phyloP scores from a whole-genome alignment of 2,888 invertebrate genomes.

The Andrena minutula region DNA sequence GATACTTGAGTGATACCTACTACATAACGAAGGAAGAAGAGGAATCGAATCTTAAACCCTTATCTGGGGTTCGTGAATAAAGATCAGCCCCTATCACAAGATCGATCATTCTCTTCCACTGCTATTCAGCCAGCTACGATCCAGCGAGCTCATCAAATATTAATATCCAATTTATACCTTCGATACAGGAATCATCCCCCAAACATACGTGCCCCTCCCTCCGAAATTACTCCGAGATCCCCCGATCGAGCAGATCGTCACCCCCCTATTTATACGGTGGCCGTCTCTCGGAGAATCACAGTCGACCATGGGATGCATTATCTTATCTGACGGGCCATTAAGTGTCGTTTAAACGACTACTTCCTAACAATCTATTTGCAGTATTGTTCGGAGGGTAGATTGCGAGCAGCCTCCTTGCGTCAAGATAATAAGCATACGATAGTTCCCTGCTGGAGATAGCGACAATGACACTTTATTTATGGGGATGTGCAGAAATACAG shows the following conservation, averaged over 20 bases:
- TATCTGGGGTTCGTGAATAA: constrained; percentile 7
- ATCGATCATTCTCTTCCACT: constrained; percentile 43
- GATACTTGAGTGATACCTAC: no score
- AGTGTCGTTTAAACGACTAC: constrained; percentile 36
- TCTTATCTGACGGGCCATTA: constrained; percentile 73
- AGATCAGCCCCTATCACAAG: constrained; percentile 28
- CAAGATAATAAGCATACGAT: constrained; percentile 41
- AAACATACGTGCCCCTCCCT: constrained; percentile 46
- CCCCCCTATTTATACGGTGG: constrained; percentile 25
- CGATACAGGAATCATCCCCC: constrained; percentile 74
- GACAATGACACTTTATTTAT: constrained; percentile 36
- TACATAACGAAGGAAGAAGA: not conserved
- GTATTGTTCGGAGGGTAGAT: constrained; percentile 33
- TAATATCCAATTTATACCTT: constrained; percentile 82
- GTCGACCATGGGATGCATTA: constrained; percentile 58
- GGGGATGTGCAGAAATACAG: not conserved
- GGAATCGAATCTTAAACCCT: not conserved
- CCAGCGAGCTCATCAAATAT: constrained; percentile 78
- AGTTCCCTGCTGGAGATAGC: constrained; percentile 4
- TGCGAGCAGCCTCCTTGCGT: constrained; percentile 21
- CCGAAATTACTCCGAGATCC: constrained; percentile 35
- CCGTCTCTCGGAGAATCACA: constrained; percentile 49
- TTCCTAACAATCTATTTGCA: constrained; percentile 62
- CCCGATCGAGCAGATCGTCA: constrained; percentile 5
- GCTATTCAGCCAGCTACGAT: constrained; percentile 17